Percentiles rank a stretch among this genome's conserved stretches.
These are phyloP conservation scores for Maconellicoccus hirsutus DNA, from an alignment of 1,140 invertebrate genomes.

Conservation along the genomic window DNA sequence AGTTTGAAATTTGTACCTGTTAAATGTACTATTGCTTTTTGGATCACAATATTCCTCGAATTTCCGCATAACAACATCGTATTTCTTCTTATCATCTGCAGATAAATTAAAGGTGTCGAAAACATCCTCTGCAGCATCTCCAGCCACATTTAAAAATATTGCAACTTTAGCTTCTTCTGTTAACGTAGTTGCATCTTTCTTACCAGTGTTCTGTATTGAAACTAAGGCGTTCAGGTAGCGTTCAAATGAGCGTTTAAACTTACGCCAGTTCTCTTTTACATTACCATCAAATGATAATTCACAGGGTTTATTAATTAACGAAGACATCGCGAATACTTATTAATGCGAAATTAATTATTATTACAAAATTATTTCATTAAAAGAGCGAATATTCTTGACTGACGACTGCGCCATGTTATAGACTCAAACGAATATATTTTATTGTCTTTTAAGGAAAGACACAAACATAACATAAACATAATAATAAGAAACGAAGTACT, in stretches of 20 bases:
- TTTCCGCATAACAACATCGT: conserved; percentile 27
- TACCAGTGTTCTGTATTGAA: background rate
- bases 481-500: too few species aligned
- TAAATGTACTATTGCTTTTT: conserved; percentile 31
- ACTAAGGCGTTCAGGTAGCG: background rate
- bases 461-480: too few species aligned
- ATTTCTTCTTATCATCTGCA: conserved; percentile 28
- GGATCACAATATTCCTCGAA: conserved; percentile 32
- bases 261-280: background rate
- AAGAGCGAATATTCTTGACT: too few species aligned
- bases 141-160: background rate
- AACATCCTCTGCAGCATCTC: background rate
- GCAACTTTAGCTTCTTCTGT: background rate
- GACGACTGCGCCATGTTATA: too few species aligned
- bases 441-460: too few species aligned
- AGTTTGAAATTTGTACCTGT: conserved; percentile 31
- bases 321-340: too few species aligned
- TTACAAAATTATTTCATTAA: too few species aligned
- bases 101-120: conserved; percentile 23
- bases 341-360: too few species aligned
- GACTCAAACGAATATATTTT: too few species aligned
- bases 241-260: background rate
- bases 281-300: background rate
- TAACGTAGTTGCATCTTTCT: background rate
- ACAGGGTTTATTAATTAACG: background rate